Evolutionary conservation across 2,888 invertebrate species (phyloP).

Genomic region (Holacanthella duospinosa): DNA sequence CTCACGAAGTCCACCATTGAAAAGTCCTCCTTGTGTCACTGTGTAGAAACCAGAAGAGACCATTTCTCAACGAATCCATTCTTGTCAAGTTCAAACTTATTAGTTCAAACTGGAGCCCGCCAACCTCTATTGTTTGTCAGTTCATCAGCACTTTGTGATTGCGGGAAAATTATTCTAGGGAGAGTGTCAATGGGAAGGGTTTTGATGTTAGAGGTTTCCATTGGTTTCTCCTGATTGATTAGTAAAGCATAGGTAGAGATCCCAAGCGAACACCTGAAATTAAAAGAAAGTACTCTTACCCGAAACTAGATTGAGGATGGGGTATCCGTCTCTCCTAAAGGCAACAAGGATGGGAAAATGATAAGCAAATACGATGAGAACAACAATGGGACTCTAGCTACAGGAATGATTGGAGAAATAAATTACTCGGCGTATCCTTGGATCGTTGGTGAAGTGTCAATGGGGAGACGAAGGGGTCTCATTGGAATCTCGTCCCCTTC

Average conservation of each 20-base stretch:
- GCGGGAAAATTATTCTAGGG: conserved; percentile 18
- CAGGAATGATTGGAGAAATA: conserved; percentile 4
- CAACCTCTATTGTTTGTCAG: conserved; percentile 29
- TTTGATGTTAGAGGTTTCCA: neutral
- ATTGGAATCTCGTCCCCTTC: conserved; percentile 64
- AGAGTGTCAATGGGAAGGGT: neutral
- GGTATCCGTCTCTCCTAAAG: conserved; percentile 5
- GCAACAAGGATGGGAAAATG: conserved; percentile 19
- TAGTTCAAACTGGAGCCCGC: no score
- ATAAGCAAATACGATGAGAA: neutral
- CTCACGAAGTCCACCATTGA: conserved; percentile 29
- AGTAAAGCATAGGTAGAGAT: no score
- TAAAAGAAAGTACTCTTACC: conserved; percentile 15
- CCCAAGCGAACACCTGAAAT: neutral
- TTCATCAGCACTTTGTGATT: conserved; percentile 33
- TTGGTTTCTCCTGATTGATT: no score
- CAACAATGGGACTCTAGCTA: conserved; percentile 1
- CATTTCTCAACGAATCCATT: neutral
- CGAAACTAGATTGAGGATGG: conserved; percentile 15
- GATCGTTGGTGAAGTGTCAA: conserved; percentile 42
- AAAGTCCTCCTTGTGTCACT: conserved; percentile 12
- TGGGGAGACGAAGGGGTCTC: conserved; percentile 58
- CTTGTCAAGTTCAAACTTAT: neutral
- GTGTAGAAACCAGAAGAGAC: neutral
- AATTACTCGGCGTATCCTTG: conserved; percentile 24